Evolutionary conservation across 2,888 invertebrate species (phyloP).

Genomic region (Physocephala rufipes): DNA sequence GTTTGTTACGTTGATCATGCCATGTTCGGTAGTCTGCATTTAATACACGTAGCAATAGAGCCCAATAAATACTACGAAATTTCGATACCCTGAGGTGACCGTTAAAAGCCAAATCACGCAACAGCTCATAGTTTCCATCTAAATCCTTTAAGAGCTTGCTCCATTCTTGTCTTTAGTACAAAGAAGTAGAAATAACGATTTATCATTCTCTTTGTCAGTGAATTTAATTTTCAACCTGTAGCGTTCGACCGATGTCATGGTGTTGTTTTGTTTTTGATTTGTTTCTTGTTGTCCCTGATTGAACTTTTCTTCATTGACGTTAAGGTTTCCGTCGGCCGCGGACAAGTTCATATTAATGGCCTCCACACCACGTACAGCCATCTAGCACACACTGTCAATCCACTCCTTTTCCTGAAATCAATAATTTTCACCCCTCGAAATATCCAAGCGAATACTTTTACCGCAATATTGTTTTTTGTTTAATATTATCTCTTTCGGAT

Average conservation of each 20-base stretch:
- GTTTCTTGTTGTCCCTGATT: conserved; percentile 14
- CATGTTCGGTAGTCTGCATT: conserved; percentile 63
- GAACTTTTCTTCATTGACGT: conserved; percentile 52
- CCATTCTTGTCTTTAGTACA: conserved; percentile 59
- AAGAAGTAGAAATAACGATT: background rate
- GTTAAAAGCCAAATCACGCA: conserved; percentile 65
- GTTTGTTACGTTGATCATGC: conserved; percentile 59
- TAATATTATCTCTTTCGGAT: background rate
- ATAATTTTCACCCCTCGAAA: too few relatives aligned
- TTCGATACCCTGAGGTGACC: conserved; percentile 65
- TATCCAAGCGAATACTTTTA: background rate
- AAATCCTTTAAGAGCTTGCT: conserved; percentile 56
- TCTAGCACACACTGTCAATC: background rate
- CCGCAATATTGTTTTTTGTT: background rate
- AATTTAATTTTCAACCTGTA: conserved; percentile 49
- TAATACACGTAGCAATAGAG: conserved; percentile 65
- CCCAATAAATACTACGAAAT: conserved; percentile 68
- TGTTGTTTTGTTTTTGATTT: conserved; percentile 5
- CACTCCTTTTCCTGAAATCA: too few relatives aligned
- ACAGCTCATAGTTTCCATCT: conserved; percentile 65
- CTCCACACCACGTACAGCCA: conserved; percentile 58
- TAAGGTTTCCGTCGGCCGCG: conserved; percentile 46
- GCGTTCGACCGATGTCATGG: conserved; percentile 60
- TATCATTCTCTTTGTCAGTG: background rate
- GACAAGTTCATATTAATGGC: conserved; percentile 58